These are phyloP conservation scores for Eupithecia pulchellata DNA, from an alignment of 2,888 invertebrate species.

Conservation along the genomic window DNA sequence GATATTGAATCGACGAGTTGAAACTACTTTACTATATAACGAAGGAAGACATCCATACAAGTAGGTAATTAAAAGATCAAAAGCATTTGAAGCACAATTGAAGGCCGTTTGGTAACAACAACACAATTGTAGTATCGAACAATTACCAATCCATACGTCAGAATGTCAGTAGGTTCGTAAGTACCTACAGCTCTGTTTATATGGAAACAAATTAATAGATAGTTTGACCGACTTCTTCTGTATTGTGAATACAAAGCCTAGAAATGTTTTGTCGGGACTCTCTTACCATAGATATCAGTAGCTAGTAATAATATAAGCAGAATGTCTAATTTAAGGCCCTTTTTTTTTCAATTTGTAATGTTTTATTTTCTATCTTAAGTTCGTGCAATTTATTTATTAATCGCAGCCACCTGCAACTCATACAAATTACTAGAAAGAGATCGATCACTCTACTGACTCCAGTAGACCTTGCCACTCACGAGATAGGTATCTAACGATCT, in stretches of 20 bases:
- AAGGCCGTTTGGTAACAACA: slow-evolving; percentile 40
- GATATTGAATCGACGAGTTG: not conserved
- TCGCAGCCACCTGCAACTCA: not conserved
- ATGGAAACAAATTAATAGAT: not conserved
- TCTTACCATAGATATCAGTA: too few species aligned
- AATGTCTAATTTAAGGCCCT: not conserved
- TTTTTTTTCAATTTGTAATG: not conserved
- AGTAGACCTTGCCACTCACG: slow-evolving; percentile 11
- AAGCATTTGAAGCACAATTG: slow-evolving; percentile 29
- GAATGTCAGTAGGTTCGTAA: not conserved
- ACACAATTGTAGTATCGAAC: slow-evolving; percentile 38
- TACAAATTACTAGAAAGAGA: not conserved
- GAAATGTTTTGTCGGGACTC: too few species aligned
- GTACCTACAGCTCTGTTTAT: not conserved
- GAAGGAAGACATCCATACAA: slow-evolving; percentile 28
- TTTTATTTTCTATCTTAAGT: not conserved
- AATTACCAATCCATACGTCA: slow-evolving; percentile 22
- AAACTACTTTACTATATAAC: not conserved
- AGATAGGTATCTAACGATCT: slow-evolving; percentile 20
- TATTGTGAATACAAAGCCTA: too few species aligned
- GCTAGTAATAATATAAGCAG: too few species aligned
- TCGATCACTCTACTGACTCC: slow-evolving; percentile 12
- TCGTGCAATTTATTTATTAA: not conserved
- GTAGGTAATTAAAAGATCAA: slow-evolving; percentile 48
- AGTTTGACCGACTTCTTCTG: not conserved